Evolutionary conservation across 2,888 invertebrate genomes (phyloP).

Genomic region (Nebria brevicollis): DNA sequence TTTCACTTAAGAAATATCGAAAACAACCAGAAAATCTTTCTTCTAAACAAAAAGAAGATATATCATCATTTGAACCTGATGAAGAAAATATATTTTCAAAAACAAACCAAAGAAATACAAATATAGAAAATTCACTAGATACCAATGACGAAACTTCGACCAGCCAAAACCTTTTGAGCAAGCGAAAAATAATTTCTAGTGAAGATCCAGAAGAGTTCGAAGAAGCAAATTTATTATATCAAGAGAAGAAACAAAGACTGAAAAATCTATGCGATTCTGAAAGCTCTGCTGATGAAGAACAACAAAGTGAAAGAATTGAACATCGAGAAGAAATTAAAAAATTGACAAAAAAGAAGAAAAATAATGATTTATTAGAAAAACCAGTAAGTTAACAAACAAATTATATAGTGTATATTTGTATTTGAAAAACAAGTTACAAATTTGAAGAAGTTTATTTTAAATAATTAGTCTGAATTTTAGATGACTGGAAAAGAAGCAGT

Average conservation of each 20-base stretch:
- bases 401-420: conserved; percentile 23
- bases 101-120: conserved; percentile 13
- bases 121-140: conserved; percentile 2
- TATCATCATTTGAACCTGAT: background rate
- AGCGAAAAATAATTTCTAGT: background rate
- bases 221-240: background rate
- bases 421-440: conserved; percentile 16
- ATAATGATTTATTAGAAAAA: conserved; percentile 48
- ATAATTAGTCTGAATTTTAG: conserved; percentile 58
- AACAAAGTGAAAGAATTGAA: conserved; percentile 37
- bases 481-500: conserved; percentile 75
- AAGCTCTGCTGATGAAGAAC: conserved; percentile 62
- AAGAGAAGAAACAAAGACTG: conserved; percentile 51
- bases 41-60: background rate
- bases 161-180: background rate
- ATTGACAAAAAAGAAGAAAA: conserved; percentile 46
- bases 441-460: conserved; percentile 37
- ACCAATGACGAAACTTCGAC: too few species aligned
- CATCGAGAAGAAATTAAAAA: conserved; percentile 26
- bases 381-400: conserved; percentile 25
- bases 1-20: background rate
- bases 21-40: too few species aligned
- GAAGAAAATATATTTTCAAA: conserved; percentile 19
- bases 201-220: background rate
- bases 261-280: conserved; percentile 68